These are phyloP conservation scores for Whitmania pigra DNA, from an alignment of 1,140 invertebrate species.

Conservation along the genomic window DNA sequence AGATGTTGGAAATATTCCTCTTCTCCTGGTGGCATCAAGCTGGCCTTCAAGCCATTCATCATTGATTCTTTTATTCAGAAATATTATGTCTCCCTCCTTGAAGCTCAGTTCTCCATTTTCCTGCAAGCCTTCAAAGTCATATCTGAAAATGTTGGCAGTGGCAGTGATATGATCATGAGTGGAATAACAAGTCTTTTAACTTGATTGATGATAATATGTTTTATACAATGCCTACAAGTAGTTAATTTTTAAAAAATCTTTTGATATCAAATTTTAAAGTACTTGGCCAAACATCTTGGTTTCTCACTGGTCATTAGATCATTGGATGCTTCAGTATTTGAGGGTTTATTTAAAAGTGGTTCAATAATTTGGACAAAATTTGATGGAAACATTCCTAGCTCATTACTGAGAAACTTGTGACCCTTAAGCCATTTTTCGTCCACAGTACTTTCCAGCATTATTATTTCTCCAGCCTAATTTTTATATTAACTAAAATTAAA, in stretches of 20 bases:
- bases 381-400: neutral
- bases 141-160: neutral
- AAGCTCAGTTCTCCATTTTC: conserved; percentile 3
- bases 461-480: neutral
- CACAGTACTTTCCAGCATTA: neutral
- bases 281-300: no score
- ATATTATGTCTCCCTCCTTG: neutral
- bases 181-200: no score
- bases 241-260: neutral
- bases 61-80: neutral
- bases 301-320: no score
- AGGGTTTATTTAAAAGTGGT: neutral
- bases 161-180: neutral
- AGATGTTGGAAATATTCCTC: neutral
- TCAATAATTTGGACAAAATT: conserved; percentile 6
- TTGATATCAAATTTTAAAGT: no score
- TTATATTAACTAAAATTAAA: neutral
- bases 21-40: neutral
- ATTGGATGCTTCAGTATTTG: neutral
- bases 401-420: neutral
- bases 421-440: neutral
- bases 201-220: no score
- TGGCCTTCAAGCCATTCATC: conserved; percentile 4
- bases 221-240: neutral
- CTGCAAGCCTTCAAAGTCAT: neutral